Evolutionary conservation across 2,888 invertebrate species (phyloP), one percentile per base, ranked within the genome.

Genomic region (Epinotia nisella): DNA sequence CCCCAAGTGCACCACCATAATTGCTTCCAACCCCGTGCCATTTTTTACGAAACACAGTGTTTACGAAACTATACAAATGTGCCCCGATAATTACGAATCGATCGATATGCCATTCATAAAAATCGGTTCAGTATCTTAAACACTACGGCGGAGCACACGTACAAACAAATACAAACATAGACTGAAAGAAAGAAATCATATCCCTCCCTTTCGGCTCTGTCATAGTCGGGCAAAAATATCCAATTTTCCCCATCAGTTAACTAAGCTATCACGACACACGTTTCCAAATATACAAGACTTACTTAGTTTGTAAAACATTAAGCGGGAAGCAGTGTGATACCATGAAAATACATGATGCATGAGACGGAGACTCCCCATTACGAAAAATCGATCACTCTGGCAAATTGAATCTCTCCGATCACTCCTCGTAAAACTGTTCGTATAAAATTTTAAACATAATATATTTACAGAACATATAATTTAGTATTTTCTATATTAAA

Each of bases 401-500:
- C 39, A 65, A 59, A 64, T 71, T 58, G 64, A 59, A 65, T 65
- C 29, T 51, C 10, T 65, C 65, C 59, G n/a, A 49, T 35, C 70
- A 39, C 39, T 59, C 59, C n/a, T 53, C 65, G 65, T 65, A 65
- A 59, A 65, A 21, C 24, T 53, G 35, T 29, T 65, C 24, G 51
- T 58, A 64, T 64, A 70, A 64, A 58, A 64, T 64, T 58, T 70
- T 58, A 51, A 70, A 39, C 59, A 24, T 59, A 59, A 59, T 51
- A 65, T 71, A 65, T 71, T 71, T 65, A 71, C 71, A 71, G 59
- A 59, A 24, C 56, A 35, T 45, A 45, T 55, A 51, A 64, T 58
- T 49, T 49, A 35, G 64, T 29, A 64, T 41, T 49, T 39, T 51
- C 13, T 64, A 59, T 41, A 65, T 53, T 71, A 65, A 2, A 64